These are phyloP conservation scores for Aelia acuminata DNA, from an alignment of 2,888 invertebrate genomes.

Conservation along the genomic window DNA sequence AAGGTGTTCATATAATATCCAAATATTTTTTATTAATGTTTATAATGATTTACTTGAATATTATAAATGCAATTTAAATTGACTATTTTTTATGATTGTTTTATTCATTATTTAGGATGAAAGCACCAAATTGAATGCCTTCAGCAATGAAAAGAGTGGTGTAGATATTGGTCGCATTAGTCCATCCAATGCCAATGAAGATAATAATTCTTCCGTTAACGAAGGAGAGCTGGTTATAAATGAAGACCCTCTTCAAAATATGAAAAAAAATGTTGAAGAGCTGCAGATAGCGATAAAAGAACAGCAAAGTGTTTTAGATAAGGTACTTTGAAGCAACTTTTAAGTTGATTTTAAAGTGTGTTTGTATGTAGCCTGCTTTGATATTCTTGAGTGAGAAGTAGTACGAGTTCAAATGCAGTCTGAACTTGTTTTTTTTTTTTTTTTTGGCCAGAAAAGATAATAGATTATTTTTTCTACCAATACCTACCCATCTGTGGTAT, in stretches of 20 bases:
- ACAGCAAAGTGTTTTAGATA: conserved; percentile 68
- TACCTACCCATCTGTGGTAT: too few species aligned
- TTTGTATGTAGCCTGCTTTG: too few species aligned
- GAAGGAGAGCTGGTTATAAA: conserved; percentile 67
- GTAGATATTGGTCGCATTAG: background rate
- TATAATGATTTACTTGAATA: background rate
- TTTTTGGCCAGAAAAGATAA: too few species aligned
- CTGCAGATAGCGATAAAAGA: conserved; percentile 69
- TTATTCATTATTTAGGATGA: background rate
- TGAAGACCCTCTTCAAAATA: conserved; percentile 68
- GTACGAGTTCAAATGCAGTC: too few species aligned
- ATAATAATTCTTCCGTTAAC: conserved; percentile 24
- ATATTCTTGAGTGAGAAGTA: too few species aligned
- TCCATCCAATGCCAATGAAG: background rate
- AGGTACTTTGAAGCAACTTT: conserved; percentile 65
- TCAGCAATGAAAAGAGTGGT: background rate
- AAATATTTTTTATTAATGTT: background rate
- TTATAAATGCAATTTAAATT: background rate
- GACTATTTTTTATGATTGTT: background rate
- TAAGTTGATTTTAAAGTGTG: background rate
- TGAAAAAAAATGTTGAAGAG: conserved; percentile 68
- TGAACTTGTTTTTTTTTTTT: too few species aligned
- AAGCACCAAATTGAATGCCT: background rate
- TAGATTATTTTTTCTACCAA: too few species aligned
- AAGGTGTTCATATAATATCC: conserved; percentile 11